A percentile compares a stretch with the other conserved stretches of the same genome.
phyloP scores from a whole-genome alignment of 2,797 vertebrate genomes.

The Triplophysa bombifrons region DNA sequence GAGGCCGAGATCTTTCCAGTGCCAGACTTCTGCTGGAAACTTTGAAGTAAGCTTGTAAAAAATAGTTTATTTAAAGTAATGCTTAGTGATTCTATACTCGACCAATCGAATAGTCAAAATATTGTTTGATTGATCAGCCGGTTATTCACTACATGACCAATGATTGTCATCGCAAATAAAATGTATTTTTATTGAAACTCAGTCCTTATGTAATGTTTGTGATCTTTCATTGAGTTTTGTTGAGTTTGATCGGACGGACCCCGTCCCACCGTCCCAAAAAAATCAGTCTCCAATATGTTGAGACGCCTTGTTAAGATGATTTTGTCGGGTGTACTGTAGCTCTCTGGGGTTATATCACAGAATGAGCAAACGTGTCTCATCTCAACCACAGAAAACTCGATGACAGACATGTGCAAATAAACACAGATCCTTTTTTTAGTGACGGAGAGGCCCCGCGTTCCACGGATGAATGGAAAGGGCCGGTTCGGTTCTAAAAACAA shows the following conservation, averaged over 20 bases:
- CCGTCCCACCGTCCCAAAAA: no score
- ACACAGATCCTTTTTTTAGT: slow-evolving; percentile 34
- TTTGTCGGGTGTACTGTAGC: slow-evolving; percentile 4
- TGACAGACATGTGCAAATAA: slow-evolving; percentile 46
- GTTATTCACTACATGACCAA: background rate
- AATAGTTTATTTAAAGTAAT: slow-evolving; percentile 68
- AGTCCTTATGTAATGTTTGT: no score
- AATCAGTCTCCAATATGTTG: slow-evolving; percentile 10
- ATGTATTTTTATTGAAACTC: background rate
- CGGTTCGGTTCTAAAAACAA: slow-evolving; percentile 45
- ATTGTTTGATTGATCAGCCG: background rate
- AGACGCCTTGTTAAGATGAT: slow-evolving; percentile 50
- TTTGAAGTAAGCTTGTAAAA: slow-evolving; percentile 56
- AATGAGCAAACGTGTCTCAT: slow-evolving; percentile 2
- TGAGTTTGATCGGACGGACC: no score
- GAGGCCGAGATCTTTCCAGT: slow-evolving; percentile 67
- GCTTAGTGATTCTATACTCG: slow-evolving; percentile 26
- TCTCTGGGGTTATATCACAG: background rate
- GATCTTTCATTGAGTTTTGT: no score
- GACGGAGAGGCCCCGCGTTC: slow-evolving; percentile 11
- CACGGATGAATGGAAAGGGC: slow-evolving; percentile 40
- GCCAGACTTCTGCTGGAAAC: slow-evolving; percentile 66
- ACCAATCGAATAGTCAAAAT: background rate
- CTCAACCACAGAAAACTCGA: slow-evolving; percentile 18
- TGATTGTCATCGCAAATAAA: background rate